Conservation (phyloP, 30 jellyfish, hydroid and myxozoan species). For the Chrysaora quinquecirrha region DNA sequence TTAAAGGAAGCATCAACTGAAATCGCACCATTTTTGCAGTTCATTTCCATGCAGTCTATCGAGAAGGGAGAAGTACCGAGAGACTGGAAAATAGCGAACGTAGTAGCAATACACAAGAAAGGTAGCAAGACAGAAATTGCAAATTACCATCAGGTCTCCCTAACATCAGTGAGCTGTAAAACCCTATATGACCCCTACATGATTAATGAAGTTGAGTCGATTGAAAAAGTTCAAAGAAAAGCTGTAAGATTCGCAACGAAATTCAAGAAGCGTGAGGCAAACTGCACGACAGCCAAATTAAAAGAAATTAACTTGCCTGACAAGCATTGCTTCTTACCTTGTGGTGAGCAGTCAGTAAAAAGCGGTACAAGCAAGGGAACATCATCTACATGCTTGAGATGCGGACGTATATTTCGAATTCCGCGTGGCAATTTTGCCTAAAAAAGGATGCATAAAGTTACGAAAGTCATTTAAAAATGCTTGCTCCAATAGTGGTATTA, state of each 20-base stretch:
- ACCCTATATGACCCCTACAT: conserved; percentile 18
- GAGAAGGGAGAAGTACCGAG: conserved; percentile 35
- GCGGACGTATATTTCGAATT: conserved; percentile 85
- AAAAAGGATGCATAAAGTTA: too few relatives aligned
- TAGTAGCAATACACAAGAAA: conserved; percentile 17
- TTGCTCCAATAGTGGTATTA: too few relatives aligned
- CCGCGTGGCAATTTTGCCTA: conserved; percentile 97
- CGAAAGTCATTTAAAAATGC: too few relatives aligned
- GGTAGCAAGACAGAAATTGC: conserved; percentile 1
- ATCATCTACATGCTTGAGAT: conserved; percentile 86
- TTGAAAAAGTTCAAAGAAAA: conserved; percentile 21
- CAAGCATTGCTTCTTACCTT: conserved; percentile 57
- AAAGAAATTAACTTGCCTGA: too few relatives aligned
- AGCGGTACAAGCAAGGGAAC: conserved; percentile 94
- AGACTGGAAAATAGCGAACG: conserved; percentile 18
- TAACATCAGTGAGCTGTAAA: conserved; percentile 17
- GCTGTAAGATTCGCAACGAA: too few relatives aligned
- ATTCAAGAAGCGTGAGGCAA: too few relatives aligned
- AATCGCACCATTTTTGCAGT: conserved; percentile 52
- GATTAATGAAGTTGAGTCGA: conserved; percentile 11
- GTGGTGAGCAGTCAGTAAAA: conserved; percentile 91
- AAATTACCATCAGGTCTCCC: conserved; percentile 24
- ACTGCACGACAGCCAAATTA: too few relatives aligned
- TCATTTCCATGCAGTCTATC: conserved; percentile 58
- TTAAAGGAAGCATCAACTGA: conserved; percentile 48